phyloP scores from a whole-genome alignment of 2,113 vertebrate species.

The Pluvialis apricaria region DNA sequence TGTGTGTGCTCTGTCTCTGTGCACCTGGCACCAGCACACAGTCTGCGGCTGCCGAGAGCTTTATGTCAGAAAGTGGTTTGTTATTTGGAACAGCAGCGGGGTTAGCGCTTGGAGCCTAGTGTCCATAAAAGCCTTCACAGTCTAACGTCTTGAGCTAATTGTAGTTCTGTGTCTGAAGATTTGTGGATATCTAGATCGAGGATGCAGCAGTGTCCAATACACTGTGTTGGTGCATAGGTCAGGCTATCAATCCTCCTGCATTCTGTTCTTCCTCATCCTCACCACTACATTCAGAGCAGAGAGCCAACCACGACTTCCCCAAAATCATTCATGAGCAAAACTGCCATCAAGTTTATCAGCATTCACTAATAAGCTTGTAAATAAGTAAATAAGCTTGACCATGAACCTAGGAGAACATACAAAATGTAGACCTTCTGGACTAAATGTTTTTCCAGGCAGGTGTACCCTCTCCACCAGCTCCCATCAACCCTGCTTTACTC shows the following conservation, averaged over 20 bases:
- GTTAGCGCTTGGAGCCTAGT: neutral
- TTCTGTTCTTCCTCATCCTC: neutral
- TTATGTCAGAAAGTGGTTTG: neutral
- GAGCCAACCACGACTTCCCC: neutral
- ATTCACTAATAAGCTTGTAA: no score
- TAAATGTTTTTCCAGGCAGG: neutral
- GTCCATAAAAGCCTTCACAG: neutral
- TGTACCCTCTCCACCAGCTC: neutral
- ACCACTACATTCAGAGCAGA: neutral
- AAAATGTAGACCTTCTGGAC: neutral
- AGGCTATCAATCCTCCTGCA: neutral
- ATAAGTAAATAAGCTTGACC: neutral
- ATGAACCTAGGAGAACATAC: neutral
- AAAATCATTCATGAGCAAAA: neutral
- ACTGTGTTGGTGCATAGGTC: neutral
- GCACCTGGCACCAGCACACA: neutral
- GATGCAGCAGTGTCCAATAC: neutral
- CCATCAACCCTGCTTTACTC: neutral
- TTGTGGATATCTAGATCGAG: rapidly evolving
- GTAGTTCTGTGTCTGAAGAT: neutral
- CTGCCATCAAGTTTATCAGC: neutral
- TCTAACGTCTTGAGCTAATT: neutral
- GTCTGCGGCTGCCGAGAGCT: neutral
- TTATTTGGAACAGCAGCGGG: neutral
- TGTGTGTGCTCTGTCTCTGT: neutral